phyloP scores from a whole-genome alignment of 2,797 vertebrate genomes.

The Spheniscus humboldti region DNA sequence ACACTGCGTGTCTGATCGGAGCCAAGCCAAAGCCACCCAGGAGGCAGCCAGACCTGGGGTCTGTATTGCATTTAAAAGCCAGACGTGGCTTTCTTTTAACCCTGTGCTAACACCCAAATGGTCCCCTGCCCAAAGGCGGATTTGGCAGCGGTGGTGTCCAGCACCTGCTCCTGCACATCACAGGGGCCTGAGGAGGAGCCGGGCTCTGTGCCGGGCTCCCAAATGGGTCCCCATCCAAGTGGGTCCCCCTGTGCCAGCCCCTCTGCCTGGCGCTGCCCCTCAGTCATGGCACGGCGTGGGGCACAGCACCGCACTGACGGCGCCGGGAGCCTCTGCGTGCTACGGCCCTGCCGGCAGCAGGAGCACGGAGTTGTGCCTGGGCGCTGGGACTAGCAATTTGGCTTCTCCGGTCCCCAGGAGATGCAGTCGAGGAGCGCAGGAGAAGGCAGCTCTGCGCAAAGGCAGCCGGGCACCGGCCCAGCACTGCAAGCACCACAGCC shows the following conservation, averaged over 20 bases:
- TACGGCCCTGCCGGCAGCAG: neutral
- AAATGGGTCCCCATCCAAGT: neutral
- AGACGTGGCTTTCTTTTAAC: neutral
- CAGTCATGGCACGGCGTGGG: accelerated
- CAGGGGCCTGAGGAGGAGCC: accelerated
- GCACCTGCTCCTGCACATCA: conserved; percentile 36
- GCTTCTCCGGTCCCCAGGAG: neutral
- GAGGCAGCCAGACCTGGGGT: neutral
- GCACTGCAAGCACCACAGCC: neutral
- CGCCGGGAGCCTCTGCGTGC: accelerated
- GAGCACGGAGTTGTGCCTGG: neutral
- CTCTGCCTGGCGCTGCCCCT: neutral
- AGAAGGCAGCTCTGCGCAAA: neutral
- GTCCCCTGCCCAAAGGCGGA: accelerated
- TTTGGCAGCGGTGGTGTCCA: neutral
- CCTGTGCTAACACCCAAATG: neutral
- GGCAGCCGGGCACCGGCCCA: neutral
- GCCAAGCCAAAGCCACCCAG: neutral
- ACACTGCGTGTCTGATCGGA: accelerated
- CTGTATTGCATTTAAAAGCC: accelerated
- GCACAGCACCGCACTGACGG: neutral
- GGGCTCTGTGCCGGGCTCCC: accelerated
- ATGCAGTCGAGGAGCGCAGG: accelerated
- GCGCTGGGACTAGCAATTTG: neutral
- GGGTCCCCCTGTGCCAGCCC: neutral